Conservation (phyloP, 2,888 invertebrate genomes). For the Aromia moschata region DNA sequence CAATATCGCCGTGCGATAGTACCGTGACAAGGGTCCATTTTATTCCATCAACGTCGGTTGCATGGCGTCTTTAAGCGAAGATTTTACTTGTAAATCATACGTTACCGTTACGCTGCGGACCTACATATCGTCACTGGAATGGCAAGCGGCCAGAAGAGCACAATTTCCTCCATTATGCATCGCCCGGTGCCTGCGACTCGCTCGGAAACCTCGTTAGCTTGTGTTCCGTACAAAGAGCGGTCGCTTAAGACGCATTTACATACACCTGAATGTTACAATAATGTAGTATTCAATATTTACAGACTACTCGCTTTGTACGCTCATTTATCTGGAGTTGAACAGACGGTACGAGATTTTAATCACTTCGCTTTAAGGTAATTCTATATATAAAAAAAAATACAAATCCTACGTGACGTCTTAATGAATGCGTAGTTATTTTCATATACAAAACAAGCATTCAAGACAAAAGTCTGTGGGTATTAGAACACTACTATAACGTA, state of each 20-base stretch:
- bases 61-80: slow-evolving; percentile 16
- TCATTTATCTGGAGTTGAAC: too few relatives aligned
- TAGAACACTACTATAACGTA: too few relatives aligned
- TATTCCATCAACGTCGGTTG: slow-evolving; percentile 21
- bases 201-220: slow-evolving; percentile 10
- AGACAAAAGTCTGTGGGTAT: too few relatives aligned
- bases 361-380: too few relatives aligned
- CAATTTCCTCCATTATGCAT: slow-evolving; percentile 18
- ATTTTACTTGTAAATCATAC: slow-evolving; percentile 23
- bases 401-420: too few relatives aligned
- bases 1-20: slow-evolving; percentile 26
- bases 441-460: too few relatives aligned
- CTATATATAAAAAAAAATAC: too few relatives aligned
- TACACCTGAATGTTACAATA: slow-evolving; percentile 1
- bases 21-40: slow-evolving; percentile 20
- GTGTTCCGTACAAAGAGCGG: slow-evolving; percentile 1
- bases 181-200: slow-evolving; percentile 1
- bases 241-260: slow-evolving; percentile 12
- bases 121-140: slow-evolving; percentile 25
- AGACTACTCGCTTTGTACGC: too few relatives aligned
- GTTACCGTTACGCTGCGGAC: slow-evolving; percentile 20
- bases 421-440: too few relatives aligned
- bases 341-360: too few relatives aligned
- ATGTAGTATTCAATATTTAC: slow-evolving; percentile 6
- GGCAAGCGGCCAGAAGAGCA: slow-evolving; percentile 2